phyloP scores from a whole-genome alignment of 2,888 invertebrate genomes.

The Ochropacha duplaris region DNA sequence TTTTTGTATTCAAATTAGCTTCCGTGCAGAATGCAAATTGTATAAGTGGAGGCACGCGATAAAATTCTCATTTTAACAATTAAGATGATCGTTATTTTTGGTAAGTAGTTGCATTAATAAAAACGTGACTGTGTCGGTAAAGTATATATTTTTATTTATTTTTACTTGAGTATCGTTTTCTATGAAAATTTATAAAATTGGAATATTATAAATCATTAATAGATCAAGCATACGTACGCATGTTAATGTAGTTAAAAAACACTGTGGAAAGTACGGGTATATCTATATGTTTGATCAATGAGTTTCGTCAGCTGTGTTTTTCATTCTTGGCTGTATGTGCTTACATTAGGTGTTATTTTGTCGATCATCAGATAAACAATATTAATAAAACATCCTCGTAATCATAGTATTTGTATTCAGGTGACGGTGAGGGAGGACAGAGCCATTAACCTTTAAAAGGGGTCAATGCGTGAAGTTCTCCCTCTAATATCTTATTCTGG shows the following conservation, averaged over 20 bases:
- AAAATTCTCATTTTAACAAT: not conserved
- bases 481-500: slow-evolving; percentile 78
- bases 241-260: no score
- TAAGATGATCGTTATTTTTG: not conserved
- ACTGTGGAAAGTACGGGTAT: no score
- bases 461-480: slow-evolving; percentile 78
- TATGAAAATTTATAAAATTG: no score
- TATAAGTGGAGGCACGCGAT: not conserved
- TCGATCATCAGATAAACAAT: slow-evolving; percentile 14
- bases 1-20: slow-evolving; percentile 4
- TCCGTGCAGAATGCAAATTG: not conserved
- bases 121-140: no score
- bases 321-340: no score
- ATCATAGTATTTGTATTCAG: slow-evolving; percentile 71
- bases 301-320: no score
- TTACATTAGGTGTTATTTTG: not conserved
- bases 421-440: slow-evolving; percentile 56
- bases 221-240: no score
- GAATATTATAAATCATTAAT: no score
- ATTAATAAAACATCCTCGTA: slow-evolving; percentile 30
- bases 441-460: slow-evolving; percentile 80
- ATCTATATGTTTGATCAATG: no score
- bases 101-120: no score
- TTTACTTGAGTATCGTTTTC: no score
- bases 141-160: no score